Percentiles rank a stretch among this genome's conserved stretches.
Conservation (phyloP, 2,888 invertebrate species). For the Hemithea aestivaria region DNA sequence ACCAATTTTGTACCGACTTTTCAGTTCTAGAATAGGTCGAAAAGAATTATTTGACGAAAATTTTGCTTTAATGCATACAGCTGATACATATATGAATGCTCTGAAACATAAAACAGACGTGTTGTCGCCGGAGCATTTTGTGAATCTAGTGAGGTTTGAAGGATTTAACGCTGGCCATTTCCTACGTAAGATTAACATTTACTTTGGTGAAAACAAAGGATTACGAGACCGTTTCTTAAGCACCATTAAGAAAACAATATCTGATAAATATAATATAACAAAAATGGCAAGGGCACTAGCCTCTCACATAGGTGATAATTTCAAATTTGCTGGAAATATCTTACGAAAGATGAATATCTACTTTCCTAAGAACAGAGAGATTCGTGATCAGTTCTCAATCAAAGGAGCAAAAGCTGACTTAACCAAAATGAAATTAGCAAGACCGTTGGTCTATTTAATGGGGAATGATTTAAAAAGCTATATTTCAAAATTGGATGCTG, state of each 20-base stretch:
- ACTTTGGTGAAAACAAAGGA: slow-evolving; percentile 47
- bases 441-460: slow-evolving; percentile 23
- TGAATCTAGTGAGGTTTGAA: slow-evolving; percentile 24
- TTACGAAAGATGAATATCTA: slow-evolving; percentile 42
- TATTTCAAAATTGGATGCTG: slow-evolving; percentile 23
- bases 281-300: slow-evolving; percentile 23
- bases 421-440: slow-evolving; percentile 15
- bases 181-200: slow-evolving; percentile 40
- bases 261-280: slow-evolving; percentile 16
- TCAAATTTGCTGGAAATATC: slow-evolving; percentile 32
- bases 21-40: slow-evolving; percentile 37
- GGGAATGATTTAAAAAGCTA: slow-evolving; percentile 18
- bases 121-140: slow-evolving; percentile 30
- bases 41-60: slow-evolving; percentile 39
- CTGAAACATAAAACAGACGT: slow-evolving; percentile 44
- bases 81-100: slow-evolving; percentile 47
- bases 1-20: slow-evolving; percentile 36
- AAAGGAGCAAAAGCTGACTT: too few species aligned
- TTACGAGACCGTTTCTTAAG: slow-evolving; percentile 32
- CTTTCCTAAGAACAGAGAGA: slow-evolving; percentile 44
- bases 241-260: background rate
- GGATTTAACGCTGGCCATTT: slow-evolving; percentile 27
- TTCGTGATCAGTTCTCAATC: slow-evolving; percentile 32
- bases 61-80: slow-evolving; percentile 37
- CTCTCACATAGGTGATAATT: slow-evolving; percentile 19